Base-by-base conservation (phyloP, 2,888 invertebrate species). In the Lissocephala sabroskyi region DNA sequence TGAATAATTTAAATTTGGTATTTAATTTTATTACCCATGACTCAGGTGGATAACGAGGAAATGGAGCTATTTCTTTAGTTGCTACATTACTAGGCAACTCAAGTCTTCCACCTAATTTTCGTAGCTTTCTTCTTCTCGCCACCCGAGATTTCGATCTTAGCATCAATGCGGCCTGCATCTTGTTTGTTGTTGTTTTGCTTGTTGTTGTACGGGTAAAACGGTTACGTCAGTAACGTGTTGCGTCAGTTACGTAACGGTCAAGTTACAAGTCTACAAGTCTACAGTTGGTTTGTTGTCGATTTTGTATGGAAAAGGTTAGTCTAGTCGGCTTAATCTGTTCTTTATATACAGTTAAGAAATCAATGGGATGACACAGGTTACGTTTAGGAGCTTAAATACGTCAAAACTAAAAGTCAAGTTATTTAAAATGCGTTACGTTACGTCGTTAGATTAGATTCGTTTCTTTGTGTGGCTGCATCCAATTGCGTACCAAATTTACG, bases 121-220 rank as follows among this genome's bases (percentile, higher is more conserved):
- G 87, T 82, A 90, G 89, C 86, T 91, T 91, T 89, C 92, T 92
- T 88, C 88, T 87, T 86, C 90, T 90, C 82, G 90, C 87, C 87
- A 93, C 91, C 88, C 93, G 91, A 89, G 93, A 93, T 89, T 94
- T 93, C 87, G 92, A 90, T 89, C 94, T 91, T 87, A 94, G 90
- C 89, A 94, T 92, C 88, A 94, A 90, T 88, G 94, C 94, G 88
- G 94, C 94, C 90, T 94, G 94, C 94, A 94, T 94, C 80, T 82
- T 80, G 81, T 77, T 73, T 76, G 73, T 71, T 75, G 64, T 63
- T 53, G 45, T 51, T 61, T 55, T 55, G 45, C 46, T 56, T 54
- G 59, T 56, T 54, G 59, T 59, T 61, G 54, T 56, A 53, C 49
- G 52, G 49, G 47, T 45, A 35, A 47, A 37, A 35, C 33, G 43